phyloP scores from a whole-genome alignment of 2,113 vertebrate species.

The Oreotragus oreotragus region DNA sequence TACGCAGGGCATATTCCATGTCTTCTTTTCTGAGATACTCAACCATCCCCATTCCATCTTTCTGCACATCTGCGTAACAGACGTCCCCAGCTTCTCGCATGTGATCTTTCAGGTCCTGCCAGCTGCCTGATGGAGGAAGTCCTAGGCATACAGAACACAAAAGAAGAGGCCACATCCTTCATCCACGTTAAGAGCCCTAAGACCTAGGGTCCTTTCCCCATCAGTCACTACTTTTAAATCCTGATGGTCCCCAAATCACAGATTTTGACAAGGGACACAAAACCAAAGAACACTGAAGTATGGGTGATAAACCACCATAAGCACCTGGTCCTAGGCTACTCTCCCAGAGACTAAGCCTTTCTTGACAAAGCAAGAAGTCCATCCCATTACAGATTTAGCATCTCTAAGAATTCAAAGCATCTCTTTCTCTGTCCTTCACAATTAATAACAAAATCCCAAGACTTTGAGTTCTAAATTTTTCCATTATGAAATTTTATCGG shows the following conservation, averaged over 20 bases:
- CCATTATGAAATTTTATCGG: conserved; percentile 31
- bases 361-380: not conserved
- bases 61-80: conserved; percentile 88
- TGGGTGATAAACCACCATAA: conserved; percentile 15
- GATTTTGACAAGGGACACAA: not conserved
- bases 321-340: conserved; percentile 5
- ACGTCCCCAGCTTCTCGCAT: conserved; percentile 89
- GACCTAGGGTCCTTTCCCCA: not conserved
- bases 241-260: conserved; percentile 15
- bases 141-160: conserved; percentile 76
- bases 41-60: conserved; percentile 88
- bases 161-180: conserved; percentile 50
- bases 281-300: conserved; percentile 25
- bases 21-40: conserved; percentile 91
- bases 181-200: not conserved
- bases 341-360: conserved; percentile 43
- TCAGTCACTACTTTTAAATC: not conserved
- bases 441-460: conserved; percentile 19
- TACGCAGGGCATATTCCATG: conserved; percentile 87
- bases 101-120: conserved; percentile 93
- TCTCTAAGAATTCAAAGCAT: conserved; percentile 32
- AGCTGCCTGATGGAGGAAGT: conserved; percentile 88
- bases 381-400: not conserved
- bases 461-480: not conserved
- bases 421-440: not conserved